Percentiles rank a stretch among this genome's conserved stretches.
These are phyloP conservation scores for Myotis brandtii DNA, from an alignment of 2,113 vertebrate species.

Conservation along the genomic window DNA sequence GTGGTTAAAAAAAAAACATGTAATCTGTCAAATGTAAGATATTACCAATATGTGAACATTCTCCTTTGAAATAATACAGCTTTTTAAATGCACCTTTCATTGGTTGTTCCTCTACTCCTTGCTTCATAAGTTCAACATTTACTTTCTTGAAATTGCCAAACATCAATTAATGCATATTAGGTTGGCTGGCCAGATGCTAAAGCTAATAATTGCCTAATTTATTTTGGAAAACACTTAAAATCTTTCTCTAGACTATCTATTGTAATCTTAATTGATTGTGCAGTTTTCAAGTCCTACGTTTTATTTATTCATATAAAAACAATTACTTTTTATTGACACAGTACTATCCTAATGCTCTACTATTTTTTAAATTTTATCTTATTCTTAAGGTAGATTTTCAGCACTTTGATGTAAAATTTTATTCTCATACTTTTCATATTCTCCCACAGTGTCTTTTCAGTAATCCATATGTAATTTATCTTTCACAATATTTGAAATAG, in stretches of 20 bases:
- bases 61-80: neutral
- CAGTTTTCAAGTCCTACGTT: neutral
- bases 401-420: neutral
- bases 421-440: neutral
- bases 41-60: conserved; percentile 3
- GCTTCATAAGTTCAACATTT: neutral
- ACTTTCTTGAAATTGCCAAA: neutral
- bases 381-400: neutral
- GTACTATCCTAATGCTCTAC: neutral
- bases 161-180: neutral
- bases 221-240: conserved; percentile 27
- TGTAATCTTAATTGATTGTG: conserved; percentile 18
- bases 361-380: neutral
- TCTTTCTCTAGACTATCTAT: conserved; percentile 10
- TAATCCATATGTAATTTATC: neutral
- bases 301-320: neutral
- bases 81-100: neutral
- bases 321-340: neutral
- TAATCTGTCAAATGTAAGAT: conserved; percentile 25
- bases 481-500: neutral
- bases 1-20: neutral
- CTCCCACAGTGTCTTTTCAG: neutral
- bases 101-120: neutral
- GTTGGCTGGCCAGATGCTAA: neutral
- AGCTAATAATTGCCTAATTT: neutral